A percentile compares a stretch with the other conserved stretches of the same genome.
Evolutionary conservation across 2,113 vertebrate genomes (phyloP).

Genomic region (Dicentrarchus labrax): DNA sequence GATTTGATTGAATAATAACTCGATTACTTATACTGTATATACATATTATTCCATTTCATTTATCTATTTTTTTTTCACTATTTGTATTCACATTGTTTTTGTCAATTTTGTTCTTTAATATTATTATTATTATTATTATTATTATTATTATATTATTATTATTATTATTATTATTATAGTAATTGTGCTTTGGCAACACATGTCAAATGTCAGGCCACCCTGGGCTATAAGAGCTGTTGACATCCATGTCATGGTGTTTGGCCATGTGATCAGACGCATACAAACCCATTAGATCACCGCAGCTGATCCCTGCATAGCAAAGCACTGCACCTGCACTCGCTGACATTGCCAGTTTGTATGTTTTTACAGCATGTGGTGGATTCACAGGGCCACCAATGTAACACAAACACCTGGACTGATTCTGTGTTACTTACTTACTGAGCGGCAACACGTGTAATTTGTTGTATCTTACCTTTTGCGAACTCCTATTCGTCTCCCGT

Average conservation of each 20-base stretch:
- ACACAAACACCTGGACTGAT: neutral
- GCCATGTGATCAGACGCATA: neutral
- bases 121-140: no score
- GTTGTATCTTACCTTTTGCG: constrained; percentile 59
- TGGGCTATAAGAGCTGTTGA: neutral
- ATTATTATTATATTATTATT: no score
- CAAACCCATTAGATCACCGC: neutral
- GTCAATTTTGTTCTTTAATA: no score
- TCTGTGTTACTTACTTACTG: neutral
- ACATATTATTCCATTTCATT: no score
- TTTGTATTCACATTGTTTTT: no score
- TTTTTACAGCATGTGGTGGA: neutral
- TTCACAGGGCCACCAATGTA: neutral
- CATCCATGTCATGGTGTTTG: constrained; percentile 9
- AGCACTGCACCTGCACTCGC: neutral
- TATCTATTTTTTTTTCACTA: no score
- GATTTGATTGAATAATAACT: no score
- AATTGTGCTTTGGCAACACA: no score
- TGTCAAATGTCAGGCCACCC: no score
- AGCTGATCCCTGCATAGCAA: neutral
- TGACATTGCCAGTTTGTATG: neutral
- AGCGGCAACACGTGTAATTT: neutral
- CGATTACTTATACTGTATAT: no score
- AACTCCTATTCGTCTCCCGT: constrained; percentile 24
- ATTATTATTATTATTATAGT: no score